phyloP scores from a whole-genome alignment of 2,888 invertebrate species.

The Synergus gifuensis region DNA sequence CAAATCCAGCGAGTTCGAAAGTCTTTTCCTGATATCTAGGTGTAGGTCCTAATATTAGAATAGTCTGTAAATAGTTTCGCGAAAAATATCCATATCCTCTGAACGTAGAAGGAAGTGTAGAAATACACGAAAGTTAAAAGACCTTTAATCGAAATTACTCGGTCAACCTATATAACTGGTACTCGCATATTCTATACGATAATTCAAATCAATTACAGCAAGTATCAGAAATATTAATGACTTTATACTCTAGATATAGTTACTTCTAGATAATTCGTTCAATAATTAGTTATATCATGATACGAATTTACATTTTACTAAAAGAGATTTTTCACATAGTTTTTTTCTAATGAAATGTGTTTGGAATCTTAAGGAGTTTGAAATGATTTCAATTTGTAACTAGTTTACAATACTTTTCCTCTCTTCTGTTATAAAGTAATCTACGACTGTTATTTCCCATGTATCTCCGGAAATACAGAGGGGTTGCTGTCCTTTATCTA shows the following conservation, averaged over 20 bases:
- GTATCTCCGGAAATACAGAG: too few species aligned
- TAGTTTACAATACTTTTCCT: too few species aligned
- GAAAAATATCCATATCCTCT: constrained; percentile 19
- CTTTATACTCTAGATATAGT: background rate
- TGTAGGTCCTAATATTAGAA: constrained; percentile 34
- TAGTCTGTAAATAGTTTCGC: constrained; percentile 18
- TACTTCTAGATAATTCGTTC: background rate
- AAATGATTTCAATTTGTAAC: too few species aligned
- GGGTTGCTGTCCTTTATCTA: too few species aligned
- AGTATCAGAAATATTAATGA: constrained; percentile 11
- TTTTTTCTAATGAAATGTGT: background rate
- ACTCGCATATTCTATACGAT: constrained; percentile 12
- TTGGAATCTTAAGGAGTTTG: too few species aligned
- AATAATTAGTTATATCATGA: background rate
- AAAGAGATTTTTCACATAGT: background rate
- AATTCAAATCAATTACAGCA: constrained; percentile 16
- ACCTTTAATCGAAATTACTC: constrained; percentile 32
- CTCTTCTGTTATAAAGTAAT: too few species aligned
- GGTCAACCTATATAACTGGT: constrained; percentile 29
- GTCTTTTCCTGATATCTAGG: constrained; percentile 13
- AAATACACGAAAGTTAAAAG: constrained; percentile 37
- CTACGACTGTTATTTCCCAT: too few species aligned
- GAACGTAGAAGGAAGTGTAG: constrained; percentile 26
- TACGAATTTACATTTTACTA: background rate
- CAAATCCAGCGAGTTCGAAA: background rate